Evolutionary conservation across 2,113 vertebrate species (phyloP), one percentile per base, ranked within the genome.

Genomic region (Asarcornis scutulata): DNA sequence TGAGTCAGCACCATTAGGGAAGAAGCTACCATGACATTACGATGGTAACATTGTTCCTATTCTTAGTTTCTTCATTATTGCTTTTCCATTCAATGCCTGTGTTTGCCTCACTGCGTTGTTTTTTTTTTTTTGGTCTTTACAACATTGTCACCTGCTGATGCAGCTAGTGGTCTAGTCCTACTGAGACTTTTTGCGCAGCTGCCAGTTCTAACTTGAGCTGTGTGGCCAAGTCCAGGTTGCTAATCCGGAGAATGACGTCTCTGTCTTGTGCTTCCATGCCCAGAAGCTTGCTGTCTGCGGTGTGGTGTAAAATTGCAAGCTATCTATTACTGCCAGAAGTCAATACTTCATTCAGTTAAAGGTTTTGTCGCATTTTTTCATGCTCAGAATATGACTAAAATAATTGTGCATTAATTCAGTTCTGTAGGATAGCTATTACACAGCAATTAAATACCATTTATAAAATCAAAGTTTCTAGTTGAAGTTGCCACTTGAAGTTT

Each of bases 211-310:
- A 96, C 83, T 95, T 80, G 76, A 95, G 96, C 95, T 95, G 86
- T 11, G 8, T 88, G 92, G 96, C 82, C 96, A 88, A 94, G 95
- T 86, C 91, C 94, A 97, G 89, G 95, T 95, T 96, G 93, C 97
- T 98, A 97, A 98, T 96, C 92, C 92, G 96, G 95, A 97, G 96
- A 96, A 97, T 97, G 96, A 98, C 96, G 79, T 97, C 96, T 96
- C 94, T 97, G 95, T 96, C 95, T 95, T 88, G 81, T 60, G 83
- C 92, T 95, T 96, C 86, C 94, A 86, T 83, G 38, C 86, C 93
- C 91, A 95, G 93, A 94, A 96, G 95, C 89, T 89, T 88, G 66
- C 91, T 94, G 72, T 83, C 84, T 95, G 74, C 72, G 87, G 68
- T 64, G 62, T 3, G 14, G 89, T 94, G 53, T 89, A 91, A 84